phyloP scores from a whole-genome alignment of 2,113 vertebrate genomes.

The Nesogale talazaci region DNA sequence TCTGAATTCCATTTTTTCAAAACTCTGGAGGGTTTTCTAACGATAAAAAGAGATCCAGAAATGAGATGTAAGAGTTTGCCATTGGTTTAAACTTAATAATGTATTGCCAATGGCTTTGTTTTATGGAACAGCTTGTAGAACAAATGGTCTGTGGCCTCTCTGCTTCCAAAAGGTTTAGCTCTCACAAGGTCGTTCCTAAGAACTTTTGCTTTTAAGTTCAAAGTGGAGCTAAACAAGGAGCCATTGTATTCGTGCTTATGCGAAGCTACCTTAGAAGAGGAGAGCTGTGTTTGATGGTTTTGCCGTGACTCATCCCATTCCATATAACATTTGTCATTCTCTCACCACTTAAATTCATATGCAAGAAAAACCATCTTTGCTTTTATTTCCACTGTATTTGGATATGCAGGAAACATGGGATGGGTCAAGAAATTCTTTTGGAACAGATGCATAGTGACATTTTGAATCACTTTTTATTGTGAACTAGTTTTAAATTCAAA shows the following conservation, averaged over 20 bases:
- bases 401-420: not conserved
- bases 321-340: conserved; percentile 1
- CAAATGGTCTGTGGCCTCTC: conserved; percentile 53
- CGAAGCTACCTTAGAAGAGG: conserved; percentile 10
- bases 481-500: conserved; percentile 10
- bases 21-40: not conserved
- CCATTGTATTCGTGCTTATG: conserved; percentile 65
- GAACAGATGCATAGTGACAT: not conserved
- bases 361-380: not conserved
- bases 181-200: conserved; percentile 61
- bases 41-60: conserved; percentile 21
- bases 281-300: conserved; percentile 30
- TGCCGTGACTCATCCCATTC: conserved; percentile 56
- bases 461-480: not conserved
- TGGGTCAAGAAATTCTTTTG: not conserved
- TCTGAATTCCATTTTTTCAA: not conserved
- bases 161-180: conserved; percentile 59
- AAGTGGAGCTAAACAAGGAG: conserved; percentile 63
- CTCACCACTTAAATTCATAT: not conserved
- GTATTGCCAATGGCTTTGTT: conserved; percentile 44
- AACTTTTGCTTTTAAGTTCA: conserved; percentile 52
- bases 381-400: conserved; percentile 9
- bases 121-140: not conserved
- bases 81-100: conserved; percentile 21
- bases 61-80: conserved; percentile 35